Conservation (phyloP, 2,797 vertebrate genomes). For the Danio jaintianensis region DNA sequence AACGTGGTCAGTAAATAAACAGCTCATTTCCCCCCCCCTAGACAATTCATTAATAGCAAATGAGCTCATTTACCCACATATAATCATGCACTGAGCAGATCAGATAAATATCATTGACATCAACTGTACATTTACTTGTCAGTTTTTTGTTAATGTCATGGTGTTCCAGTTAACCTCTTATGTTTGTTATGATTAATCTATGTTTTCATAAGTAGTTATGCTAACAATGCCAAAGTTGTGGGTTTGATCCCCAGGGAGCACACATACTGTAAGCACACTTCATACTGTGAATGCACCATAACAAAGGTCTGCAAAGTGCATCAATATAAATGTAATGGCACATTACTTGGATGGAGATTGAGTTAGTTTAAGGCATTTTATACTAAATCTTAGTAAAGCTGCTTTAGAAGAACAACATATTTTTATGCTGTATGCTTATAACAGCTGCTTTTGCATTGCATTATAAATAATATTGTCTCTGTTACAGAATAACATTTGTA, state of each 20-base stretch:
- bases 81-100: background rate
- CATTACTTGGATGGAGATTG: background rate
- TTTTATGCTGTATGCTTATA: background rate
- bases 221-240: background rate
- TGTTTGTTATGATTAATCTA: background rate
- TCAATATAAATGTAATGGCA: background rate
- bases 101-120: background rate
- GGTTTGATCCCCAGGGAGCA: background rate
- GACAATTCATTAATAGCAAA: background rate
- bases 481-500: background rate
- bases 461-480: background rate
- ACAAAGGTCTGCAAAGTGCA: background rate
- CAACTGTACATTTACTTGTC: background rate
- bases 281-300: background rate
- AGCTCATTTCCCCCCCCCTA: background rate
- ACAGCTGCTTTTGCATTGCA: background rate
- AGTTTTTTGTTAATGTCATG: background rate
- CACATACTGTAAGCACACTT: background rate
- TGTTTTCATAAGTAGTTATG: background rate
- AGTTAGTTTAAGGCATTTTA: background rate
- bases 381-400: background rate
- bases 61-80: background rate
- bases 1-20: background rate
- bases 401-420: background rate
- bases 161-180: background rate